Base-by-base conservation (phyloP, 1,140 invertebrate genomes). In the Danaus plexippus region DNA sequence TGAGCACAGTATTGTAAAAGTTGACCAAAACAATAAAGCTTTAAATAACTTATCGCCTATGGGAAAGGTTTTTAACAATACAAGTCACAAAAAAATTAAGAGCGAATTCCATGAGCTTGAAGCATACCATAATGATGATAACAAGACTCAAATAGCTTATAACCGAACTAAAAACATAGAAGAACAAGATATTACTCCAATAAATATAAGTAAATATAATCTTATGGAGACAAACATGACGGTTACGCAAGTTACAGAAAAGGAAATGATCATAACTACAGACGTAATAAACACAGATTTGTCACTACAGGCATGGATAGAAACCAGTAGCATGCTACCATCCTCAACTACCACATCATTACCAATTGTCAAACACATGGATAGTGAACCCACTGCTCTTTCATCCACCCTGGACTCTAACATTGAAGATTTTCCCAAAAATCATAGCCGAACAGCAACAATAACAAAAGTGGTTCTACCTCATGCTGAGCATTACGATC, bases 401-500 rank as follows among this genome's bases (percentile, higher is more conserved):
- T 83, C 80, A 45, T 71, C 78, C 51, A 63, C 77, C 43, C 53
- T 80, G 52, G 45, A 80, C 54, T 75, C 77, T 61, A 83, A 57
- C 50, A 73, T 61, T 69, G 75, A 78, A 52, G 79, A 84, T 47
- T 46, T 75, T 46, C 56, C 63, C 48, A 69, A 67, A 62, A 62
- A 81, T 52, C 68, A 57, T 32, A 80, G 71, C 50, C 69, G 82
- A 58, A 71, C 80, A 32, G 84, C 80, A 52, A 87, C 78, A 13
- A 75, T 87, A 45, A 87, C 84, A 45, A 87, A 87, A 78, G 84
- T 87, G 9, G 79, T 75, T 44, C 67, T 83, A 59, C 84, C 79
- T 54, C 69, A 80, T 71, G 62, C 71, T 42, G 76, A 84, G 52
- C 76, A 84, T 61, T 76, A 76, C 73, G 75, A 79, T 47, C 53